Evolutionary conservation across 2,797 vertebrate genomes (phyloP).

Genomic region (Harpagifer antarcticus): DNA sequence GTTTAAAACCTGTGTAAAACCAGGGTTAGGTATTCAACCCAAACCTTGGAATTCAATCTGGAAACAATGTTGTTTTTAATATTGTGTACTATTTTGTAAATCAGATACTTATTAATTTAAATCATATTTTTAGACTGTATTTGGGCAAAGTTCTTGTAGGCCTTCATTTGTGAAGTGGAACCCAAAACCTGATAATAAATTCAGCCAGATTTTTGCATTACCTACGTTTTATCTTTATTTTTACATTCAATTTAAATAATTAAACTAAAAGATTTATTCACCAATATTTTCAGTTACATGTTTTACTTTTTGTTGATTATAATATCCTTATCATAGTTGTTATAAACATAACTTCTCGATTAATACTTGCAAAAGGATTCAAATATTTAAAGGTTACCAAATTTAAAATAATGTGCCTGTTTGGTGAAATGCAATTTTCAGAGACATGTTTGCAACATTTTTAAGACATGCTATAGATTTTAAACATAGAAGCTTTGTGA

Average conservation of each 20-base stretch:
- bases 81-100: too few relatives aligned
- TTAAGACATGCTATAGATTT: not conserved
- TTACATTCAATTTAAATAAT: not conserved
- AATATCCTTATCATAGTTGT: not conserved
- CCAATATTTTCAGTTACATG: not conserved
- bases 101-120: not conserved
- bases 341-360: not conserved
- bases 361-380: not conserved
- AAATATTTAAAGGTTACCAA: not conserved
- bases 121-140: not conserved
- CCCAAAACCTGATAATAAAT: not conserved
- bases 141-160: not conserved
- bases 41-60: not conserved
- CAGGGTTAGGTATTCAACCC: not conserved
- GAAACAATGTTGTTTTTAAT: not conserved
- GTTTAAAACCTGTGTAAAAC: slow-evolving; percentile 30
- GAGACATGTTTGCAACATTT: not conserved
- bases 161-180: too few relatives aligned
- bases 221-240: not conserved
- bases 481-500: not conserved
- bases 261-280: not conserved
- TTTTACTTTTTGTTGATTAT: not conserved
- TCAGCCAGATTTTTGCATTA: not conserved
- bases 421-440: not conserved
- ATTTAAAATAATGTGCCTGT: not conserved